These are phyloP conservation scores for Sinotaia quadrata DNA, from an alignment of 2,888 invertebrate genomes.

Conservation along the genomic window DNA sequence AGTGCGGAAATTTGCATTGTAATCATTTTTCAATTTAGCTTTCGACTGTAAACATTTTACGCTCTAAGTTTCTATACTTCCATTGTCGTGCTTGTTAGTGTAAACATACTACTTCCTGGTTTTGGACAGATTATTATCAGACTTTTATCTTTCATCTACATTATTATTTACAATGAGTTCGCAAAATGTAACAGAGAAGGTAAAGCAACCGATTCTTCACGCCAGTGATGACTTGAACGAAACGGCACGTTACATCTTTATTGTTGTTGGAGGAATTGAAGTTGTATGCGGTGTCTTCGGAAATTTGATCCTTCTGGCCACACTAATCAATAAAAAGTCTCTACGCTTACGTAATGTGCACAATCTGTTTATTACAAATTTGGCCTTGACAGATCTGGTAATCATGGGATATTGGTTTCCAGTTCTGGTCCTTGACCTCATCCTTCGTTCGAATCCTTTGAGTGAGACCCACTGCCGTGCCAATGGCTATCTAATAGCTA, in stretches of 20 bases:
- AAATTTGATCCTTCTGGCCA: not conserved
- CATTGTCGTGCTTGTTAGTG: too few species aligned
- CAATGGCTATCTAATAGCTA: not conserved
- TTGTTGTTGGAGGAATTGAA: not conserved
- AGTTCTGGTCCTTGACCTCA: slow-evolving; percentile 27
- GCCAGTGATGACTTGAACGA: not conserved
- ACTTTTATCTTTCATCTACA: too few species aligned
- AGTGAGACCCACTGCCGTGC: slow-evolving; percentile 16
- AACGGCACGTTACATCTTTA: not conserved
- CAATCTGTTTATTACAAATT: slow-evolving; percentile 25
- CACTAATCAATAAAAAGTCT: not conserved
- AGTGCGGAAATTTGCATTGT: too few species aligned
- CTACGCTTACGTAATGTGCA: slow-evolving; percentile 7
- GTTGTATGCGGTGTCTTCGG: slow-evolving; percentile 11
- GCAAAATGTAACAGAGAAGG: too few species aligned
- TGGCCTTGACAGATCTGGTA: slow-evolving; percentile 28
- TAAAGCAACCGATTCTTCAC: too few species aligned
- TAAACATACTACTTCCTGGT: too few species aligned
- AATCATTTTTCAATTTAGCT: too few species aligned
- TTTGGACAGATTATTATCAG: too few species aligned
- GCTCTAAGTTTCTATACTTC: too few species aligned
- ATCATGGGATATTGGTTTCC: slow-evolving; percentile 22
- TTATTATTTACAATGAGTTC: too few species aligned
- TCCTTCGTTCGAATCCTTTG: slow-evolving; percentile 20
- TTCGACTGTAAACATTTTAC: too few species aligned